phyloP scores from a whole-genome alignment of 2,888 invertebrate genomes.

The Germaria angustata region DNA sequence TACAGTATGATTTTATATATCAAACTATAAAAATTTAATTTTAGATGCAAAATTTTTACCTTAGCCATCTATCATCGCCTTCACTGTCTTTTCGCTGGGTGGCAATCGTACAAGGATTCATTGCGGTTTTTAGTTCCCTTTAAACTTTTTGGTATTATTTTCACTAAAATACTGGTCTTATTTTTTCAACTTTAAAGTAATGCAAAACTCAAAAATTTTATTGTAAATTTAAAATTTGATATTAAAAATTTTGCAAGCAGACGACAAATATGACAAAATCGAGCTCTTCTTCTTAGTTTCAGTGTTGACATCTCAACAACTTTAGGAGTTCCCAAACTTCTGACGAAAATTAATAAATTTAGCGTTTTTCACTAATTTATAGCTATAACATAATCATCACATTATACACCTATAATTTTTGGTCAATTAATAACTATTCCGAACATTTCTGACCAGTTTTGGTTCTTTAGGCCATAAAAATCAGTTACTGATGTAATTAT shows the following conservation, averaged over 20 bases:
- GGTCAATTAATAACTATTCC: too few species aligned
- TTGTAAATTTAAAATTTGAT: constrained; percentile 25
- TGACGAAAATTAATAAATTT: too few species aligned
- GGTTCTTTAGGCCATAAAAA: too few species aligned
- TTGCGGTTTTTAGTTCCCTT: constrained; percentile 71
- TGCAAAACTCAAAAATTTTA: background rate
- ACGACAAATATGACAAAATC: constrained; percentile 46
- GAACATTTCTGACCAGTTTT: too few species aligned
- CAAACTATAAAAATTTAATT: background rate
- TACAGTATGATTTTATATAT: background rate
- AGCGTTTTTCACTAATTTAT: too few species aligned
- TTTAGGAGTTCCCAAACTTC: too few species aligned
- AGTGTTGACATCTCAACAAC: background rate
- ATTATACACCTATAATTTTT: too few species aligned
- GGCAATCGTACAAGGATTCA: constrained; percentile 88
- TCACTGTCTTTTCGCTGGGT: constrained; percentile 87
- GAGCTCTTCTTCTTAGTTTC: constrained; percentile 35
- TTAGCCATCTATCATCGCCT: constrained; percentile 92
- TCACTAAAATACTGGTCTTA: too few species aligned
- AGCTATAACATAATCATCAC: too few species aligned
- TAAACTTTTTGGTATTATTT: background rate
- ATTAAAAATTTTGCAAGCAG: constrained; percentile 6
- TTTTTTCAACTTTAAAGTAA: background rate
- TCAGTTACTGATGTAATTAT: too few species aligned
- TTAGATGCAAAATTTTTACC: constrained; percentile 43